Conservation (phyloP, 2,888 invertebrate species). For the Alentia gelatinosa region DNA sequence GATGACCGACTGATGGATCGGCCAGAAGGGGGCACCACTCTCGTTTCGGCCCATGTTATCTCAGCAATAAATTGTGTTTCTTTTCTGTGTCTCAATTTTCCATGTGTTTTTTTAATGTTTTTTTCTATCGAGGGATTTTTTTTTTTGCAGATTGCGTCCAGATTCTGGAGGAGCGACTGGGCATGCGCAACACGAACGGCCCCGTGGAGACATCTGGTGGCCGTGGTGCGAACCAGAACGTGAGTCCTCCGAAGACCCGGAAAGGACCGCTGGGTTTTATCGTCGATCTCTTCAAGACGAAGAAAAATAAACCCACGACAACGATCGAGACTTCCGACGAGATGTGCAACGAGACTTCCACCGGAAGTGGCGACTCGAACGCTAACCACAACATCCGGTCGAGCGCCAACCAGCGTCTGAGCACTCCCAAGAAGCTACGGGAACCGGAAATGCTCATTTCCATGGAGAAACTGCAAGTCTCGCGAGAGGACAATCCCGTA, state of each 20-base stretch:
- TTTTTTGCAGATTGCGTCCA: constrained; percentile 57
- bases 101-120: too few relatives aligned
- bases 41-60: too few relatives aligned
- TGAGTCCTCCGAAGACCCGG: neutral
- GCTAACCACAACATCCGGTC: neutral
- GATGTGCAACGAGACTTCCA: neutral
- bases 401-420: neutral
- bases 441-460: neutral
- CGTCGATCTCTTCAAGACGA: constrained; percentile 24
- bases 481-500: constrained; percentile 49
- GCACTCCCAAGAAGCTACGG: neutral
- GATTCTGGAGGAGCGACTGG: constrained; percentile 61
- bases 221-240: neutral
- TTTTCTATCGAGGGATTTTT: neutral
- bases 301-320: neutral
- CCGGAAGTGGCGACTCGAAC: neutral
- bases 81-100: too few relatives aligned
- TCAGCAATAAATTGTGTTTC: too few relatives aligned
- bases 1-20: too few relatives aligned
- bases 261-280: constrained; percentile 41
- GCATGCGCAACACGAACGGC: neutral
- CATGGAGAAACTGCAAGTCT: constrained; percentile 42
- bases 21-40: too few relatives aligned
- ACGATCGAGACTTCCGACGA: neutral
- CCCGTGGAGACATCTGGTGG: neutral